phyloP scores from a whole-genome alignment of 2,888 invertebrate genomes.

The Deilephila porcellus region DNA sequence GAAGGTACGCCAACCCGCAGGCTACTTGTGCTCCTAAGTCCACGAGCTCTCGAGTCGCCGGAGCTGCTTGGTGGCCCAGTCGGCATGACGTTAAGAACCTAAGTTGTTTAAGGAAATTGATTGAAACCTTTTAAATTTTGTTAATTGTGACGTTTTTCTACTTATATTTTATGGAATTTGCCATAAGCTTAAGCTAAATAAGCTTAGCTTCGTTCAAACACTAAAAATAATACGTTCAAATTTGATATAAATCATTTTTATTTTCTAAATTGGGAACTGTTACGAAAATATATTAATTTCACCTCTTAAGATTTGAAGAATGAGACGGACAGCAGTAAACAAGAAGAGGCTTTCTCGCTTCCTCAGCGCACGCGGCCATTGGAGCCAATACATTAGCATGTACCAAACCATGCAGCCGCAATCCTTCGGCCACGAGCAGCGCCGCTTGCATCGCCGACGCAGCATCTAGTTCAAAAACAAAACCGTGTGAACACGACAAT shows the following conservation, averaged over 20 bases:
- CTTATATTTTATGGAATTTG: too few relatives aligned
- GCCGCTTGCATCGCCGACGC: constrained; percentile 90
- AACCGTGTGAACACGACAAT: constrained; percentile 16
- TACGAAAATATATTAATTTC: constrained; percentile 35
- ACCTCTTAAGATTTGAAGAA: constrained; percentile 89
- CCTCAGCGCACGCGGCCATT: constrained; percentile 87
- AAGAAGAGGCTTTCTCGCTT: constrained; percentile 85
- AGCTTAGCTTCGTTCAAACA: too few relatives aligned
- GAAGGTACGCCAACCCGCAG: constrained; percentile 94
- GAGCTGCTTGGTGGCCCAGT: constrained; percentile 79
- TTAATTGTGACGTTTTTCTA: too few relatives aligned
- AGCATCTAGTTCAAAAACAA: constrained; percentile 79
- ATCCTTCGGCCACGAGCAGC: constrained; percentile 89
- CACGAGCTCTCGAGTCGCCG: constrained; percentile 91
- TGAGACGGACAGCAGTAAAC: constrained; percentile 89
- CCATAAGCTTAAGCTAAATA: too few relatives aligned
- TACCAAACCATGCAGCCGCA: constrained; percentile 88
- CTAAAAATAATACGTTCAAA: too few relatives aligned
- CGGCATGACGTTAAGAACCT: constrained; percentile 80
- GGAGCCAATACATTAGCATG: constrained; percentile 90
- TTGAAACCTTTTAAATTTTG: not conserved
- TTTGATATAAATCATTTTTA: too few relatives aligned
- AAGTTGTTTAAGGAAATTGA: not conserved
- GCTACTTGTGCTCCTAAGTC: constrained; percentile 94
- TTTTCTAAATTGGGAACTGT: too few relatives aligned